phyloP scores from a whole-genome alignment of 2,888 invertebrate species.

The Cabera pusaria region DNA sequence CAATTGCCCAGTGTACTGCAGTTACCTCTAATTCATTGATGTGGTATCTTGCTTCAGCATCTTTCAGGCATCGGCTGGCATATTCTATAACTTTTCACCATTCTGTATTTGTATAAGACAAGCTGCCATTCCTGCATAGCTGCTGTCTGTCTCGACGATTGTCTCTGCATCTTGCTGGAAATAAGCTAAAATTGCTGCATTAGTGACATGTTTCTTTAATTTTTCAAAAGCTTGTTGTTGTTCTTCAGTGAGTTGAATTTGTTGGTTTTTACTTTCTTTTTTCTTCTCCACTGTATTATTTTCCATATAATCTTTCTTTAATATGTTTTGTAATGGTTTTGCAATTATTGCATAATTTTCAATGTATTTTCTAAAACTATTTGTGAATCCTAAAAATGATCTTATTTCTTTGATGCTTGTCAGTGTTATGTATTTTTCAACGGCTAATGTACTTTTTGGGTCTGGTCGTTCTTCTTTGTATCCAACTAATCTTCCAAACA shows the following conservation, averaged over 20 bases:
- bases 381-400: conserved; percentile 22
- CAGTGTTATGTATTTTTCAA: neutral
- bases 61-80: conserved; percentile 21
- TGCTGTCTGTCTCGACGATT: conserved; percentile 18
- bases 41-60: conserved; percentile 24
- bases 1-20: too few species aligned
- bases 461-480: neutral
- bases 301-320: conserved; percentile 4
- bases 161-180: conserved; percentile 22
- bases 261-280: conserved; percentile 1
- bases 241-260: conserved; percentile 1
- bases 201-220: conserved; percentile 1
- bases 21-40: conserved; percentile 23
- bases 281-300: conserved; percentile 13
- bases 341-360: conserved; percentile 19
- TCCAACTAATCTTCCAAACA: conserved; percentile 1
- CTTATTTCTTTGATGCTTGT: conserved; percentile 7
- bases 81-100: conserved; percentile 18
- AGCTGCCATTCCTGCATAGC: conserved; percentile 11
- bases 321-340: conserved; percentile 17
- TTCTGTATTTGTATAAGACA: conserved; percentile 8
- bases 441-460: neutral
- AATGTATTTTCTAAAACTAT: conserved; percentile 20
- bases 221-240: conserved; percentile 1
- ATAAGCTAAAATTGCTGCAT: conserved; percentile 13